Evolutionary conservation across 2,888 invertebrate species (phyloP).

Genomic region (Sepioteuthis lessoniana): DNA sequence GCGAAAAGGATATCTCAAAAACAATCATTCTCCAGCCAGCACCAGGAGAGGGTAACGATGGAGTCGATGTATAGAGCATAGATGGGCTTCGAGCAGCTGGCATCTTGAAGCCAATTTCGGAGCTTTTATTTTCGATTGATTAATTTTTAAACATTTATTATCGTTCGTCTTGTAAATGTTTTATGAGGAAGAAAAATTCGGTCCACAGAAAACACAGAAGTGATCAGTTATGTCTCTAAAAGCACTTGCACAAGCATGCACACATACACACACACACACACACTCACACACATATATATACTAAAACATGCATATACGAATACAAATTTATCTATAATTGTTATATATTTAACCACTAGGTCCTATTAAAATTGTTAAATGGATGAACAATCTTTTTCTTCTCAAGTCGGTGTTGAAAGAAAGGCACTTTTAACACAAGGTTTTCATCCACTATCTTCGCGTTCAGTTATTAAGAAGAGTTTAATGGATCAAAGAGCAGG

Average conservation of each 20-base stretch:
- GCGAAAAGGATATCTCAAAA: not conserved
- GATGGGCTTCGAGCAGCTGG: not conserved
- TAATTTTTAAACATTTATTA: not conserved
- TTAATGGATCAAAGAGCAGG: too few relatives aligned
- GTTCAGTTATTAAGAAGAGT: too few relatives aligned
- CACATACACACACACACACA: too few relatives aligned
- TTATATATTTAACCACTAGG: too few relatives aligned
- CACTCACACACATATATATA: too few relatives aligned
- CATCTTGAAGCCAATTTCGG: not conserved
- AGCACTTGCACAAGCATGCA: not conserved
- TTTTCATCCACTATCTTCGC: too few relatives aligned
- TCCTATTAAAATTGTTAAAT: too few relatives aligned
- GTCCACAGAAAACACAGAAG: not conserved
- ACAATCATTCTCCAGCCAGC: not conserved
- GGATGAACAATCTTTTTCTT: too few relatives aligned
- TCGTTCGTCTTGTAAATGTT: not conserved
- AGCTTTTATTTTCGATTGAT: not conserved
- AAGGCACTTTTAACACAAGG: too few relatives aligned
- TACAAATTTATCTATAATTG: too few relatives aligned
- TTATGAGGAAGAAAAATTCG: not conserved
- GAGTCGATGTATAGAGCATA: not conserved
- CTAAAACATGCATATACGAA: too few relatives aligned
- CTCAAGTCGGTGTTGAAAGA: too few relatives aligned
- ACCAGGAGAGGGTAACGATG: not conserved
- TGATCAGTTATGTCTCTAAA: not conserved